Conservation (phyloP, 2,888 invertebrate species). For the Microctonus hyperodae region DNA sequence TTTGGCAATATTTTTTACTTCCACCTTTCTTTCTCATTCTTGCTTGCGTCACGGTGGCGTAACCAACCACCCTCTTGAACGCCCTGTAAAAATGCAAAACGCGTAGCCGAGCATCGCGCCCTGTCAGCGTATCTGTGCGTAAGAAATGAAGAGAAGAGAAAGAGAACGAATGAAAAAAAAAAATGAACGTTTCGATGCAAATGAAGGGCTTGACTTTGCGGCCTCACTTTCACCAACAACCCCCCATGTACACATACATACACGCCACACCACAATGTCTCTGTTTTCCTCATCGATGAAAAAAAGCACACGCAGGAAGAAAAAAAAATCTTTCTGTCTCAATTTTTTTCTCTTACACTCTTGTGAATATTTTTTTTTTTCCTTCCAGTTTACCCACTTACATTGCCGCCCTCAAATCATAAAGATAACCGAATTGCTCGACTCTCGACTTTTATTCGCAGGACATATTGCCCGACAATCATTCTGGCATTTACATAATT, state of each 20-base stretch:
- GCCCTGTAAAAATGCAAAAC: conserved; percentile 56
- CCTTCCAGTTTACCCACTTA: conserved; percentile 12
- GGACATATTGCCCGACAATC: conserved; percentile 63
- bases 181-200: conserved; percentile 59
- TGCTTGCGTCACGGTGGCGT: conserved; percentile 29
- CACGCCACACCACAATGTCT: background rate
- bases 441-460: conserved; percentile 57
- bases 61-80: conserved; percentile 27
- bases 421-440: conserved; percentile 62
- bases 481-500: conserved; percentile 62
- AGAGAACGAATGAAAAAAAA: background rate
- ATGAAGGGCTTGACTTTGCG: conserved; percentile 56
- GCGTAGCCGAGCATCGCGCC: conserved; percentile 48
- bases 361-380: conserved; percentile 8
- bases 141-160: conserved; percentile 38
- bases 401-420: conserved; percentile 51
- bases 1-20: conserved; percentile 26
- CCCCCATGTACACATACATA: no score
- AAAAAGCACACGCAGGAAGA: conserved; percentile 1
- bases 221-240: conserved; percentile 39
- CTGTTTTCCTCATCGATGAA: conserved; percentile 20
- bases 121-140: conserved; percentile 55
- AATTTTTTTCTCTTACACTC: background rate
- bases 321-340: conserved; percentile 16
- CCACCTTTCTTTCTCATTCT: background rate